Evolutionary conservation across 2,113 vertebrate genomes (phyloP).

Genomic region (Chamaetylas fuelleborni): DNA sequence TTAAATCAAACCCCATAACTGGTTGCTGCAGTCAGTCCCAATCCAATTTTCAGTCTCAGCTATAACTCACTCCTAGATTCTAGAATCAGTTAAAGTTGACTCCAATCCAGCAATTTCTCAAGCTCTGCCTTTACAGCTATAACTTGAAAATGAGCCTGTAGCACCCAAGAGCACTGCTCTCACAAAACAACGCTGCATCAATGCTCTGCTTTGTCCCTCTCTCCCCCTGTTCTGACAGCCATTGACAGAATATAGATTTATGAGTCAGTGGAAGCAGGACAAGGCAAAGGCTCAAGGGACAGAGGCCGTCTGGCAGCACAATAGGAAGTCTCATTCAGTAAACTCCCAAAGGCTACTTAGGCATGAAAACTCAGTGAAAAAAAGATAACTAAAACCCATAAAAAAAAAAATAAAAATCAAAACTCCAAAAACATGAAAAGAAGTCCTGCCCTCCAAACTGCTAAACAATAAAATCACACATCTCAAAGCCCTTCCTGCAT

Average conservation of each 20-base stretch:
- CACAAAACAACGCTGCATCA: neutral
- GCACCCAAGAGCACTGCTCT: neutral
- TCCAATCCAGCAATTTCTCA: neutral
- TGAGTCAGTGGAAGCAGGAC: neutral
- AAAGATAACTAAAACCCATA: neutral
- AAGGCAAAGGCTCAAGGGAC: neutral
- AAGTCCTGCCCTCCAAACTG: neutral
- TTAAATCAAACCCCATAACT: neutral
- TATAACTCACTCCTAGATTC: neutral
- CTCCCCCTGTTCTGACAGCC: neutral
- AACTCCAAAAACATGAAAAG: neutral
- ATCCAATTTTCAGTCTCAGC: neutral
- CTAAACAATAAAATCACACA: neutral
- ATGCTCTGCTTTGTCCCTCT: neutral
- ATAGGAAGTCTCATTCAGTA: neutral
- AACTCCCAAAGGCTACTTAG: neutral
- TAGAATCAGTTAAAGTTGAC: neutral
- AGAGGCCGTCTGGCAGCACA: neutral
- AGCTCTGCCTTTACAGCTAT: neutral
- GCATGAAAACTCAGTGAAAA: neutral
- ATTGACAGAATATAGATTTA: neutral
- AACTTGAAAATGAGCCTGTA: neutral
- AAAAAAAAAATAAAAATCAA: neutral
- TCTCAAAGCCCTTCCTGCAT: neutral
- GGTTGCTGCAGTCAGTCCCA: neutral